These are phyloP conservation scores for Zophobas atratus DNA, from an alignment of 1,140 invertebrate genomes.

Conservation along the genomic window DNA sequence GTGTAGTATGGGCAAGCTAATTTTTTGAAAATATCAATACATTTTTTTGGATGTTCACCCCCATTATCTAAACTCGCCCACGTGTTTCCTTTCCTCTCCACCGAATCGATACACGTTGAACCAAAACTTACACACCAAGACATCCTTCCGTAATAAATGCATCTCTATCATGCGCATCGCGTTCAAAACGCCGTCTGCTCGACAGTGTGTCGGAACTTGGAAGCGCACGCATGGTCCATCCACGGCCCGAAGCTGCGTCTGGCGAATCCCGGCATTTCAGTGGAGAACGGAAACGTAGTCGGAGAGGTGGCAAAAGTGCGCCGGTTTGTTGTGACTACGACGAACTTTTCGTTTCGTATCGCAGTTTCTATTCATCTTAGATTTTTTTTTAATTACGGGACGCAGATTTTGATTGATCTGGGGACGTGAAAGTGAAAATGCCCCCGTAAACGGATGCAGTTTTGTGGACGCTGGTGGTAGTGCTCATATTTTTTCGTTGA, in stretches of 20 bases:
- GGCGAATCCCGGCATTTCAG: conserved; percentile 19
- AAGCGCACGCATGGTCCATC: conserved; percentile 43
- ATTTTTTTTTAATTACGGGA: no score
- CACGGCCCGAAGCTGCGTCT: conserved; percentile 30
- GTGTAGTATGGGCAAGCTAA: no score
- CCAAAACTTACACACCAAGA: conserved; percentile 8
- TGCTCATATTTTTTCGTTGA: conserved; percentile 8
- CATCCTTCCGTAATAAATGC: not conserved
- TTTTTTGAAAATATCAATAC: not conserved
- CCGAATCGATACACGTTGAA: conserved; percentile 25
- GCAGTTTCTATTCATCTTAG: no score
- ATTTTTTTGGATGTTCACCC: not conserved
- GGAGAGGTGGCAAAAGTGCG: conserved; percentile 23
- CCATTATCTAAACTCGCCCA: conserved; percentile 7
- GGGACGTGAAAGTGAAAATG: not conserved
- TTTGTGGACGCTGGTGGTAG: conserved; percentile 27
- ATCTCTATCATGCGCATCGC: not conserved
- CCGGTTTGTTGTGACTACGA: conserved; percentile 44
- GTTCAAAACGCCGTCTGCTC: no score
- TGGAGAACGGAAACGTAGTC: conserved; percentile 7
- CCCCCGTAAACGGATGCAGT: conserved; percentile 1
- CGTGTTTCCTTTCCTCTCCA: conserved; percentile 5
- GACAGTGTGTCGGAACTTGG: not conserved
- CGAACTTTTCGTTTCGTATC: not conserved
- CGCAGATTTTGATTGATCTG: not conserved